Base-by-base conservation (phyloP, 2,888 invertebrate species). In the Zhengitettix transpicula region DNA sequence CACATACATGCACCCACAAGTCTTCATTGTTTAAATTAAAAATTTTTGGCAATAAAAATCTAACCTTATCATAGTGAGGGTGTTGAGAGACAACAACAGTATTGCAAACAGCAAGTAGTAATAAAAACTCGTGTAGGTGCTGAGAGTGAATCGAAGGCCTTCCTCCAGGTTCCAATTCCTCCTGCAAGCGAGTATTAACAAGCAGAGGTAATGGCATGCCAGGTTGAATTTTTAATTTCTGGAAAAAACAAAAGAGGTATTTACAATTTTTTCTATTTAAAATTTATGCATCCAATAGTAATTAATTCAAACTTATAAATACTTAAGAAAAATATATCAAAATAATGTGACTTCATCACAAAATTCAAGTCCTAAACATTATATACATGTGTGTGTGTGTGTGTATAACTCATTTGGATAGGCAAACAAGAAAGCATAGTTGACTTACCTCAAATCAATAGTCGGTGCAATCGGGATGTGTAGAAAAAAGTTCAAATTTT, bases 1-100 rank as follows among this genome's bases (percentile, higher is more conserved):
- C 28, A 28, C 7, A 7, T 28, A 28, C 2, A 28, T n/a, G n/a
- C 28, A 28, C 2, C 2, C 47, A 47, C 5, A 14, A 47, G n/a
- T 5, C 2, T 8, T 42, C 12, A 12, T 42, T 42, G 12, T 47
- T 14, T 12, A 8, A 47, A 47, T n/a, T 47, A 47, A 47, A 47
- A 7, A 47, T 47, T 47, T n/a, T 42, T 11, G 9, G n/a, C 16
- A 8, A 10, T 3, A 14, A 56, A 42, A 12, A 42, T 28, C 59
- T 83, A 83, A 89, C 86, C 66, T 77, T 73, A 71, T 84, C 85
- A 65, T 78, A 77, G 71, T 85, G 85, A 10, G 94, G 93, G 71
- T 88, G 87, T 57, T 83, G 81, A 65, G 93, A 89, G 58, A 97
- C 96, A 58, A 97, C 89, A 10, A 98, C 97, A 0, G 97, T 97